Evolutionary conservation across 2,113 vertebrate species (phyloP), one percentile per base, ranked within the genome.

Genomic region (Labeo catla): DNA sequence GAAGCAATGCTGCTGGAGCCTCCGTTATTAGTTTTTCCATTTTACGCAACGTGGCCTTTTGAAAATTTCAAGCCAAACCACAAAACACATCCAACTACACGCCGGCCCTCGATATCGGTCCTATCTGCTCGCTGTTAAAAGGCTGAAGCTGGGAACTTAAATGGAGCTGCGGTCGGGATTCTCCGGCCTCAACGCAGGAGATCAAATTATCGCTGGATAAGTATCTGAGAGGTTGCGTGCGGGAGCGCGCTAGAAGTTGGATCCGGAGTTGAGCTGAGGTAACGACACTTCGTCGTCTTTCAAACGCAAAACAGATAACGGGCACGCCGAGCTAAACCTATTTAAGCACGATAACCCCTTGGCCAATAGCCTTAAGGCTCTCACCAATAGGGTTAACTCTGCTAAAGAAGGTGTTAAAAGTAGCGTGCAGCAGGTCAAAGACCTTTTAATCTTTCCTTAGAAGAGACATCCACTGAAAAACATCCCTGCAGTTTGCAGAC

Each of bases 401-500:
- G 68, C 82, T 79, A 86, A 68, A 77, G 82, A 70, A 84, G 86
- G 77, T 81, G 76, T 89, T 84, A 80, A 70, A 84, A 66, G 15
- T 6, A 34, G 85, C 85, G 82, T 63, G 63, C 88, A 86, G 54
- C 66, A 79, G 84, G 88, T 87, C 74, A 85, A 79, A 79, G 77
- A 83, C 66, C 23, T 52, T 10, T 6, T 83, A 87, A 89, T 89
- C 88, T 78, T 57, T 66, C 70, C 72, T 81, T 59, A 83, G 49
- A 84, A 61, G 68, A 49, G 65, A 80, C 36, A 36, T 73, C 36
- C 70, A 23, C 34, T 54, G 59, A 81, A 86, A 59, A 45, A 47
- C n/a, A 45, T n/a, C 61, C 43, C 39, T 57, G 59, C 21, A 21
- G 74, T 28, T 21, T n/a, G 52, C 84, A 15, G 68, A 80, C 45